Evolutionary conservation across 2,888 invertebrate species (phyloP), one percentile per base, ranked within the genome.

Genomic region (Nomada goodeniana): DNA sequence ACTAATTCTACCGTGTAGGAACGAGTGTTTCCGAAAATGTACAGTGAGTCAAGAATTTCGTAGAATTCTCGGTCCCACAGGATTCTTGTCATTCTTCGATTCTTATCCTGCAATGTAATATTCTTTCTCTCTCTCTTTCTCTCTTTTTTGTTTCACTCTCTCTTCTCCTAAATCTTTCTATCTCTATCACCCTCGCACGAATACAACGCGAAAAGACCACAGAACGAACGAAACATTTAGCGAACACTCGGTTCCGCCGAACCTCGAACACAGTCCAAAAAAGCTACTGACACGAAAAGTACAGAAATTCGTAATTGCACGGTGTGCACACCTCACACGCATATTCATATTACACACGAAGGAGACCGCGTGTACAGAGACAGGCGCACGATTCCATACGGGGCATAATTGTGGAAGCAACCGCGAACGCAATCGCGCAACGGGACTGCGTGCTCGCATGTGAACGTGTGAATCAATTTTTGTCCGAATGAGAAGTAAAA

Each of bases 381-480:
- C 50, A 60, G 52, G 57, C 55, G 61, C 82, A 82, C 69, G 82
- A 82, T 72, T 78, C 82, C 75, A 53, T 73, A 80, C 67, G 76
- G 68, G 64, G 68, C 65, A 65, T n/a, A 73, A 59, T 47, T 67
- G 50, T 76, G 64, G 69, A 67, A 74, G 69, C 55, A 63, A 71
- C 23, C 63, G 71, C 73, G 75, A 60, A 76, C 72, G 70, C 70
- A 76, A 70, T 26, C 50, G 60, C 36, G 47, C 47, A 15, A 36
- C 76, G 69, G 47, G 64, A 52, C 29, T 72, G 69, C 76, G 79
- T 76, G 73, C 76, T 71, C 71, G 72, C 65, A 69, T 80, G 76
- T 67, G 84, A 84, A 84, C 65, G 73, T 79, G 73, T 72, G 80
- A 83, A 64, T 72, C 71, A 69, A 70, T 60, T 84, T 83, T 84